phyloP scores from a whole-genome alignment of 2,113 vertebrate species.

The Ctenodactylus gundi region DNA sequence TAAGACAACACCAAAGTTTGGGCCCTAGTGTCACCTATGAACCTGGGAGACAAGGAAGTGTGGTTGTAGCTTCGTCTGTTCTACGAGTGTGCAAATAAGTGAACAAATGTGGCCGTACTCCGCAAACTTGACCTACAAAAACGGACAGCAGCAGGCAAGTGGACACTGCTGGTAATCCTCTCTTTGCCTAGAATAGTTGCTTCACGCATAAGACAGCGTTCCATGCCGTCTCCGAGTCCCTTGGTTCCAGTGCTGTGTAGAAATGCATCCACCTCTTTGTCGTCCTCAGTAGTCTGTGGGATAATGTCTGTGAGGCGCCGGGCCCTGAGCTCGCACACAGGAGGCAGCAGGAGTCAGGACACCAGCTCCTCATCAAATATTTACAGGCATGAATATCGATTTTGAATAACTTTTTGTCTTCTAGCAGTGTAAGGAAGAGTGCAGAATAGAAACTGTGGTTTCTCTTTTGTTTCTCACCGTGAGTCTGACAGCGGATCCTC shows the following conservation, averaged over 20 bases:
- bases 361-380: not conserved
- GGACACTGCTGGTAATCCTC: not conserved
- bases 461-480: slow-evolving; percentile 3
- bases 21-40: too few species aligned
- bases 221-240: not conserved
- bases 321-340: not conserved
- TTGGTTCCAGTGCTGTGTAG: not conserved
- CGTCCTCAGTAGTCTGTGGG: too few species aligned
- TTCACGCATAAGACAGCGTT: not conserved
- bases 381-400: not conserved
- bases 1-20: too few species aligned
- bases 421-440: not conserved
- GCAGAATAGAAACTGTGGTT: not conserved
- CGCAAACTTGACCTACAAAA: not conserved
- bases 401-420: not conserved
- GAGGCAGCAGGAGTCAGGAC: too few species aligned
- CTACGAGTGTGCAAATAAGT: too few species aligned
- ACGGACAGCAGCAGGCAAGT: not conserved
- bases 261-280: too few species aligned
- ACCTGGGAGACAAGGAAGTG: too few species aligned
- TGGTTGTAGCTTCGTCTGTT: not conserved
- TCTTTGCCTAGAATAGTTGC: not conserved
- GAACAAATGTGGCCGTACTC: not conserved
- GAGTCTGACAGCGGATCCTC: not conserved
- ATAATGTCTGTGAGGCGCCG: not conserved